Evolutionary conservation across 2,888 invertebrate species (phyloP).

Genomic region (Pristionchus entomophagus): DNA sequence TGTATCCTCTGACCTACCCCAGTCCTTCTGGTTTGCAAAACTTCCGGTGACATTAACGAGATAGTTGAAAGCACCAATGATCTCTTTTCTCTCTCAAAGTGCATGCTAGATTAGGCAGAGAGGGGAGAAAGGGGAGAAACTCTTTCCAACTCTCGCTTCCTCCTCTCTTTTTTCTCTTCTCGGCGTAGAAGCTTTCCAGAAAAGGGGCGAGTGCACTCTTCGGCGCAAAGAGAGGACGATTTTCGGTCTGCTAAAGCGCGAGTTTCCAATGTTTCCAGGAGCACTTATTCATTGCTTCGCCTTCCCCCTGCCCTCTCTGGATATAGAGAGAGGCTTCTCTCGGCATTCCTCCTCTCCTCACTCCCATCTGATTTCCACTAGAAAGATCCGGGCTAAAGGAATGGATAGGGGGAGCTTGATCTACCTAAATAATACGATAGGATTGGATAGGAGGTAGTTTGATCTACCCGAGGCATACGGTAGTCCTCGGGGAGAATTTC

Average conservation of each 20-base stretch:
- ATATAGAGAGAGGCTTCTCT: no score
- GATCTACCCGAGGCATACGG: no score
- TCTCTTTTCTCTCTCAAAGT: background rate
- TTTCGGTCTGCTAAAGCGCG: constrained; percentile 11
- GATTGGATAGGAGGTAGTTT: no score
- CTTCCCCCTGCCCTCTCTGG: background rate
- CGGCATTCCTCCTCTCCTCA: no score
- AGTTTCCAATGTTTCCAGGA: no score
- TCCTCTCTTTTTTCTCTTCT: background rate
- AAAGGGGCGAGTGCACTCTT: constrained; percentile 4
- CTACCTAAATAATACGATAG: no score
- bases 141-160: constrained; percentile 19
- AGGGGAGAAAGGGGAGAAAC: constrained; percentile 10
- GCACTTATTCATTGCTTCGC: background rate
- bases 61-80: background rate
- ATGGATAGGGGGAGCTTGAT: no score
- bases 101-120: constrained; percentile 30
- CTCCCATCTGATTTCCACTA: no score
- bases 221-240: background rate
- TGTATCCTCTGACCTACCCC: constrained; percentile 28
- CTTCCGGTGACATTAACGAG: background rate
- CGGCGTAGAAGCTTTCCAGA: background rate
- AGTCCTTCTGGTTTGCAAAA: background rate
- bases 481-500: no score
- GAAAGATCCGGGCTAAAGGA: no score